Base-by-base conservation (phyloP, 2,113 vertebrate species). In the Mionectes macconnelli region DNA sequence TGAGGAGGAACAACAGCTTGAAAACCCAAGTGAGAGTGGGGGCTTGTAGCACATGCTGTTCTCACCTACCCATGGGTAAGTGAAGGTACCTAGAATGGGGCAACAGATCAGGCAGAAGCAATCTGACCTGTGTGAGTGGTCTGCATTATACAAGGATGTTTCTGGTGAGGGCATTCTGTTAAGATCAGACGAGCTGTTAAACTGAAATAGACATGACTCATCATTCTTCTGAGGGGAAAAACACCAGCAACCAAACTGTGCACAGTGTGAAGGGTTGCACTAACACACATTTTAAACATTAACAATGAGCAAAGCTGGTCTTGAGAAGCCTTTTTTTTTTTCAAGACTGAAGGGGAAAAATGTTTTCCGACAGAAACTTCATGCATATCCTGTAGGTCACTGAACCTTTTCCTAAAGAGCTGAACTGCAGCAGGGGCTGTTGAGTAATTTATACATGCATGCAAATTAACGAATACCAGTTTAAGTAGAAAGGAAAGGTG, bases 111-210 rank as follows among this genome's bases (percentile, higher is more conserved):
- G 42, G 69, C 68, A 74, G 64, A 57, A 81, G 56, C 45, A 66
- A 75, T 59, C 40, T 70, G 74, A 72, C 84, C 66, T 64, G 2
- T 57, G 33, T 1, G 16, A 68, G 49, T 59, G 42, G 90, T 84
- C 75, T 96, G 56, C 81, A 28, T 78, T 75, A 87, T 91, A 72
- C 2, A 14, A 85, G 49, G 66, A 93, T 66, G 25, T 76, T 94
- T 87, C 87, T 95, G 81, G 52, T 75, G 35, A 93, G 56, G 74
- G 81, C 64, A 70, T 77, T 95, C 76, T 92, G 59, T 86, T 86
- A 86, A 89, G 59, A 92, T 91, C 81, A 79, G 78, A 77, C 7
- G 4, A 84, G 64, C 62, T 82, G 57, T 95, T 94, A 75, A 72
- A 85, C 60, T 64, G 74, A 78, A 89, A 68, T 67, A 44, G 70